Evolutionary conservation across 2,888 invertebrate species (phyloP), one percentile per base, ranked within the genome.

Genomic region (Monoplex corrugatus): DNA sequence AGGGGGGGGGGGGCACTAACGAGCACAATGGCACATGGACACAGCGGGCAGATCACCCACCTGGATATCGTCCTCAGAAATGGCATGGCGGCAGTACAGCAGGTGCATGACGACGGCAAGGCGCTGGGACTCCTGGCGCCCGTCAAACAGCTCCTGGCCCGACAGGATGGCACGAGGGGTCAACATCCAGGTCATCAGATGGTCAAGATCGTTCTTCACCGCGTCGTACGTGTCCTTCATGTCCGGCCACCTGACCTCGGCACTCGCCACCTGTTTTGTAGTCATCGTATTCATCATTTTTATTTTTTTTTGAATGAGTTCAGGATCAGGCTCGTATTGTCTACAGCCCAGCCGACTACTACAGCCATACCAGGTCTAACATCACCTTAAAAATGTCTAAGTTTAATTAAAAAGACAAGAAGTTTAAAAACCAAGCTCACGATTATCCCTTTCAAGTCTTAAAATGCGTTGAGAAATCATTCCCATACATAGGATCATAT

Each of bases 221-320:
- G 57, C 8, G 32, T 23, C 23, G 68, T 88, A 88, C 32, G 35
- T 35, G 10, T 83, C 83, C 13, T 32, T 44, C 83, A 68, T 57
- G 83, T 82, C 83, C 43, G 72, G 88, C 88, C 88, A 88, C 35
- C 83, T 38, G 35, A 44, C n/a, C 6, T 44, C 43, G 1, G 88
- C 88, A 6, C 72, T 88, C 40, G 44, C 23, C 63, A 88, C 88
- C 88, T 89, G 87, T 68, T n/a, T n/a, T n/a, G n/a, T n/a, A n/a
- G n/a, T n/a, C n/a, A n/a, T n/a, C n/a, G n/a, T n/a, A n/a, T n/a
- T n/a, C n/a, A n/a, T n/a, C n/a, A n/a, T n/a, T n/a, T n/a, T n/a
- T n/a, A n/a, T n/a, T n/a, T n/a, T n/a, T n/a, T n/a, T n/a, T n/a
- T n/a, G n/a, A n/a, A n/a, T n/a, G n/a, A n/a, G n/a, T n/a, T n/a